A percentile compares a stretch with the other conserved stretches of the same genome.
Evolutionary conservation across 2,113 vertebrate species (phyloP).

Genomic region (Psophia crepitans): DNA sequence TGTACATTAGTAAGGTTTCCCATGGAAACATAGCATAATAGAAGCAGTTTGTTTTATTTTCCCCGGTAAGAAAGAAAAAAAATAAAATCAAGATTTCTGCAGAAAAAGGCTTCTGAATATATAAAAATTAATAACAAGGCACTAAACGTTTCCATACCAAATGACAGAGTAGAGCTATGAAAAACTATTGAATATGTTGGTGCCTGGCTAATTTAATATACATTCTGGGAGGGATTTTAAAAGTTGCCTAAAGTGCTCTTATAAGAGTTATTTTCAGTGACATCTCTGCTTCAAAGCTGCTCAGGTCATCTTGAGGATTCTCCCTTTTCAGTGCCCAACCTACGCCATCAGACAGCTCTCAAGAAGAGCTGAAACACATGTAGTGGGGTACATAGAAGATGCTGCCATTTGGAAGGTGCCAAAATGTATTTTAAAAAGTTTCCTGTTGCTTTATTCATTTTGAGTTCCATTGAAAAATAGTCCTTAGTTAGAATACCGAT

Average conservation of each 20-base stretch:
- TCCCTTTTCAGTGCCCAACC: background rate
- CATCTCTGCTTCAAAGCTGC: background rate
- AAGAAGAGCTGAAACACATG: background rate
- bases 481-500: background rate
- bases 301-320: background rate
- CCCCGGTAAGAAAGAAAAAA: background rate
- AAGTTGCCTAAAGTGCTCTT: background rate
- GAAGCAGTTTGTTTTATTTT: conserved; percentile 28
- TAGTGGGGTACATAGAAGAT: background rate
- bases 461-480: background rate
- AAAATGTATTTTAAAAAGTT: conserved; percentile 7
- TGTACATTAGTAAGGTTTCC: conserved; percentile 24
- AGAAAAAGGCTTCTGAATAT: background rate
- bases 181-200: background rate
- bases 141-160: conserved; percentile 8
- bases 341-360: background rate
- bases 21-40: conserved; percentile 5
- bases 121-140: conserved; percentile 19
- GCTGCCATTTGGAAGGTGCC: background rate
- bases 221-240: background rate
- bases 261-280: background rate
- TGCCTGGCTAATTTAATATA: background rate
- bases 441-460: background rate
- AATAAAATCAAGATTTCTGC: background rate
- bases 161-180: background rate